Evolutionary conservation across 2,113 vertebrate species (phyloP).

Genomic region (Semnornis frantzii): DNA sequence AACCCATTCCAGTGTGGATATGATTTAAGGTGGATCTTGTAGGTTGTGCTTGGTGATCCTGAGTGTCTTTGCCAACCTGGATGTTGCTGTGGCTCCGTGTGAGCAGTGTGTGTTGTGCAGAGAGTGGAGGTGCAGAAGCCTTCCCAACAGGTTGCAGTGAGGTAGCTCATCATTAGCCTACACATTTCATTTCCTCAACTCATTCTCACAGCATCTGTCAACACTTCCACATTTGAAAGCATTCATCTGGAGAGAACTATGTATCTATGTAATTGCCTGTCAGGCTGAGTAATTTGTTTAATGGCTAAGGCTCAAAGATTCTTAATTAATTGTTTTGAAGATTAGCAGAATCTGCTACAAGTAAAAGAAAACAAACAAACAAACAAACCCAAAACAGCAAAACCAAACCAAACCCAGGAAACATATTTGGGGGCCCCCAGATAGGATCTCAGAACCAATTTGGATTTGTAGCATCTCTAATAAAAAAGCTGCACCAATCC

Average conservation of each 20-base stretch:
- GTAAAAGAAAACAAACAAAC: background rate
- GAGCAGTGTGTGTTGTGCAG: background rate
- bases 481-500: background rate
- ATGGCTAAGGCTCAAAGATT: conserved; percentile 42
- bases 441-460: background rate
- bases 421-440: background rate
- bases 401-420: no score
- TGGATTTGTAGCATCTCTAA: background rate
- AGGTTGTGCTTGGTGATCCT: no score
- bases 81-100: no score
- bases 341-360: conserved; percentile 27
- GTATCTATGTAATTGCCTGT: background rate
- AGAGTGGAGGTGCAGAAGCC: background rate
- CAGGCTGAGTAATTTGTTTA: conserved; percentile 54
- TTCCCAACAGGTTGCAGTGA: background rate
- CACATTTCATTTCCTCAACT: background rate
- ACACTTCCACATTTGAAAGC: background rate
- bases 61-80: no score
- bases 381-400: no score
- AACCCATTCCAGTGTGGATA: no score
- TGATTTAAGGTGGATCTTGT: no score
- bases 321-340: conserved; percentile 63
- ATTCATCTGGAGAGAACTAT: background rate
- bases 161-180: background rate
- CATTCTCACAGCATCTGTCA: conserved; percentile 4